phyloP scores from a whole-genome alignment of 2,797 vertebrate genomes.

The Octomys mimax region DNA sequence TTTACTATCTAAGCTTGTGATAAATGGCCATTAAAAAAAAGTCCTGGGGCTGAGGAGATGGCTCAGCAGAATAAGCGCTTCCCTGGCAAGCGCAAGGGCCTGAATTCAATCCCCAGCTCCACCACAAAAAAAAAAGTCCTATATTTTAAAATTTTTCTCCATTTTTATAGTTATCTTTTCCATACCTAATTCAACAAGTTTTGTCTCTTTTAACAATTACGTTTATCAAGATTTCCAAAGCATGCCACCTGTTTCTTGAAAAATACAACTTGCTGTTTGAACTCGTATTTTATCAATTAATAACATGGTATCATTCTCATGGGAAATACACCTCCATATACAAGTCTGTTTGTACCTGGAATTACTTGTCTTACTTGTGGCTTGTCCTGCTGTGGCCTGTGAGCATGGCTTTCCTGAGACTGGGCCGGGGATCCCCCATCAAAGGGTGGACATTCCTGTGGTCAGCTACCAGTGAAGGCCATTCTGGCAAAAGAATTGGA shows the following conservation, averaged over 20 bases:
- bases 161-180: not conserved
- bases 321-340: not conserved
- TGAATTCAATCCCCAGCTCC: too few relatives aligned
- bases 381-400: too few relatives aligned
- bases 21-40: not conserved
- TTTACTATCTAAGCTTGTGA: not conserved
- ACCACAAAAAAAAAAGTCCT: not conserved
- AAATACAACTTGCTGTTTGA: conserved; percentile 8
- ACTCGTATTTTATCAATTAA: not conserved
- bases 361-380: not conserved
- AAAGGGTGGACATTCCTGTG: not conserved
- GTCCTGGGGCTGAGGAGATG: too few relatives aligned
- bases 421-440: not conserved
- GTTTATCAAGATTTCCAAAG: conserved; percentile 19
- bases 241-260: not conserved
- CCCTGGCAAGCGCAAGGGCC: too few relatives aligned
- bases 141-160: not conserved
- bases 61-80: too few relatives aligned
- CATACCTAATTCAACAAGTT: not conserved
- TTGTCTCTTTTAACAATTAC: not conserved
- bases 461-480: not conserved
- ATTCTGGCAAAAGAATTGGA: not conserved
- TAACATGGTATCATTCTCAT: conserved; percentile 15
- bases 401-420: not conserved
- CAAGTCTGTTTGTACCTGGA: not conserved